Conservation (phyloP, 2,888 invertebrate species). For the Cephonodes hylas region DNA sequence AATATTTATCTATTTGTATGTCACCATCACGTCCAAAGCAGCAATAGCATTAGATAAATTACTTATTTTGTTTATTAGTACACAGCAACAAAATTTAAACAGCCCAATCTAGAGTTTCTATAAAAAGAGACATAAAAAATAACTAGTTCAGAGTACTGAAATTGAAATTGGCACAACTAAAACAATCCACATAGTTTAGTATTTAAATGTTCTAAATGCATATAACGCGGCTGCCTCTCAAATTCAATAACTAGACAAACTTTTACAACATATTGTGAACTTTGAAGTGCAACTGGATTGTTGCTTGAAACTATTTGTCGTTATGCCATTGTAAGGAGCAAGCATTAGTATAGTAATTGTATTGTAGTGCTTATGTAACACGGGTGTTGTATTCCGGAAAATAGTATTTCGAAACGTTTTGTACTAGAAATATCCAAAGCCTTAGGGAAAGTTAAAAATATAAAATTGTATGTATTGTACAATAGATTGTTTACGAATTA, state of each 20-base stretch:
- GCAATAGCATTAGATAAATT: no score
- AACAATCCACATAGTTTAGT: not conserved
- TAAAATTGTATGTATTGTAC: no score
- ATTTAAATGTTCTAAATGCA: not conserved
- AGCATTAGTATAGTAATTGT: not conserved
- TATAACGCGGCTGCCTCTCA: not conserved
- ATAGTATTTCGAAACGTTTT: not conserved
- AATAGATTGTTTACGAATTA: no score
- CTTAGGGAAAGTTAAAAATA: not conserved
- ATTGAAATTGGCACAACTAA: not conserved
- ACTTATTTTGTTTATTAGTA: no score
- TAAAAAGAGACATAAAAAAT: not conserved
- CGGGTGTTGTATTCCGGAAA: not conserved
- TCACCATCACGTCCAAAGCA: no score
- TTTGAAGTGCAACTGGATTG: slow-evolving; percentile 33
- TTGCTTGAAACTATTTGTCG: slow-evolving; percentile 35
- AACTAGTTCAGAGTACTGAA: not conserved
- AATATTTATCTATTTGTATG: no score
- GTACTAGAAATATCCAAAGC: not conserved
- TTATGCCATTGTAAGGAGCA: slow-evolving; percentile 19
- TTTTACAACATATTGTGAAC: slow-evolving; percentile 37
- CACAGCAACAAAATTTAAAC: no score
- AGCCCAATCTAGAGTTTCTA: not conserved
- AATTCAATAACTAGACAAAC: slow-evolving; percentile 41
- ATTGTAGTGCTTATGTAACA: not conserved